Conservation (phyloP, 1,140 invertebrate species). For the Hycleus cichorii region DNA sequence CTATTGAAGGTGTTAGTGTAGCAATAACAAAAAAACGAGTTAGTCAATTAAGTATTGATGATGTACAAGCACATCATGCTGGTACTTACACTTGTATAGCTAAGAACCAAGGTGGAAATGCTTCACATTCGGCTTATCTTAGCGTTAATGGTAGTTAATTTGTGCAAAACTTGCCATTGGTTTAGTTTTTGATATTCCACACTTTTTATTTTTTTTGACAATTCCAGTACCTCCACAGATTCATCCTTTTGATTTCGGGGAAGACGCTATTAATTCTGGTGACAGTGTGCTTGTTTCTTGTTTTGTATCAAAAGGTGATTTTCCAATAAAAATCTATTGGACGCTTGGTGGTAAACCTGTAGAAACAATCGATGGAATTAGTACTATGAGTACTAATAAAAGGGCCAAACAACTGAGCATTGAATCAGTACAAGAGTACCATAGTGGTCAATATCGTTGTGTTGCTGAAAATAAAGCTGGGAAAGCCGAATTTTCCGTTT, state of each 20-base stretch:
- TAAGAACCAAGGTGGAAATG: constrained; percentile 54
- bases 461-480: constrained; percentile 47
- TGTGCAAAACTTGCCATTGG: background rate
- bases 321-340: constrained; percentile 55
- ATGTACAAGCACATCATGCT: constrained; percentile 51
- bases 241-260: constrained; percentile 50
- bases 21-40: constrained; percentile 53
- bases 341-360: constrained; percentile 51
- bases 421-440: constrained; percentile 47
- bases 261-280: constrained; percentile 59
- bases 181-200: constrained; percentile 1
- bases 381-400: constrained; percentile 47
- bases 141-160: constrained; percentile 51
- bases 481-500: constrained; percentile 41
- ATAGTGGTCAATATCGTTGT: constrained; percentile 53
- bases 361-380: constrained; percentile 41
- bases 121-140: constrained; percentile 49
- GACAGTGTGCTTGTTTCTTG: constrained; percentile 57
- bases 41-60: constrained; percentile 57
- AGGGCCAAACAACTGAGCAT: constrained; percentile 61
- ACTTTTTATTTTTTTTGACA: constrained; percentile 37
- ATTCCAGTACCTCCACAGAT: constrained; percentile 62
- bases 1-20: constrained; percentile 45
- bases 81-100: constrained; percentile 62
- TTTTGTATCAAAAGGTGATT: constrained; percentile 59